Evolutionary conservation across 2,888 invertebrate genomes (phyloP).

Genomic region (Lycophotia porphyrea): DNA sequence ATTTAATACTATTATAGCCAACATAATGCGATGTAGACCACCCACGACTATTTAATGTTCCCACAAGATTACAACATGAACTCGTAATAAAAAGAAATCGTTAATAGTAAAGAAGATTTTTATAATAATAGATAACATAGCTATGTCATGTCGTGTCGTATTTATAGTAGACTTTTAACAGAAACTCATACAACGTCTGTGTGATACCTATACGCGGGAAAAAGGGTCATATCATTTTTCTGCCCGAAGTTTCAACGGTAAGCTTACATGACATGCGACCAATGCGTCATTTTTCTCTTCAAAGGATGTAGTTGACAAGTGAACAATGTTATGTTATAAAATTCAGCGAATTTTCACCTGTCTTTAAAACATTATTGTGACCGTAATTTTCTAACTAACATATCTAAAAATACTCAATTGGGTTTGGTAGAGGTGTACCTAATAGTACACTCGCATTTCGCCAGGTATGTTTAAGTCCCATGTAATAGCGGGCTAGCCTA

Average conservation of each 20-base stretch:
- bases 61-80: constrained; percentile 50
- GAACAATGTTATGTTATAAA: background rate
- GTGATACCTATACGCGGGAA: background rate
- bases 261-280: background rate
- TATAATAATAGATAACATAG: constrained; percentile 18
- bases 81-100: constrained; percentile 38
- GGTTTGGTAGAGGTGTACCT: background rate
- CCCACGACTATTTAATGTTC: constrained; percentile 50
- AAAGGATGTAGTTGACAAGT: constrained; percentile 1
- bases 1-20: constrained; percentile 35
- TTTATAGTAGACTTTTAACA: constrained; percentile 1
- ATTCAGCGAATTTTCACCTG: background rate
- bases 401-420: background rate
- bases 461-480: too few species aligned
- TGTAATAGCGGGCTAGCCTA: too few species aligned
- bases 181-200: background rate
- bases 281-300: constrained; percentile 1
- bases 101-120: constrained; percentile 32
- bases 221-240: constrained; percentile 11
- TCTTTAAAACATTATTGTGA: background rate
- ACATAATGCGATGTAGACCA: constrained; percentile 52
- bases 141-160: background rate
- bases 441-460: too few species aligned
- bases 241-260: background rate
- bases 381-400: background rate